Base-by-base conservation (phyloP, 2,888 invertebrate genomes). In the Chaetogeoica ovagalla region DNA sequence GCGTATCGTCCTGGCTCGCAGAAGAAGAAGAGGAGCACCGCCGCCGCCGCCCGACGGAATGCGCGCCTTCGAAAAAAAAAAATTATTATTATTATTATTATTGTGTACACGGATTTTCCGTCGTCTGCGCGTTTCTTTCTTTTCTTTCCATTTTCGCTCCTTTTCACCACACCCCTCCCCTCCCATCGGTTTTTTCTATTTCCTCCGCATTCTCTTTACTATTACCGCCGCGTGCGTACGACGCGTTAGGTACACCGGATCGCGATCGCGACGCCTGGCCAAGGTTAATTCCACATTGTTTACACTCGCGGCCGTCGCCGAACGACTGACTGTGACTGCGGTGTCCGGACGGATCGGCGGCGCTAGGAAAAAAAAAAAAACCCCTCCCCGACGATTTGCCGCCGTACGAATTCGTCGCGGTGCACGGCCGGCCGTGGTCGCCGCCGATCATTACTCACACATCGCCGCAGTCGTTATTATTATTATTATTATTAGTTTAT, bases 221-320 rank as follows among this genome's bases (percentile, higher is more conserved):
- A n/a, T n/a, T n/a, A n/a, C 30, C 30, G 30, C 30, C 2, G 30
- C 7, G 43, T 43, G 4, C 7, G 8, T 9, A 43, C 7, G 43
- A 9, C n/a, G 65, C 21, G 6, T 55, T 74, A 1, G 4, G 30
- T 30, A 4, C 30, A 30, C 30, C 55, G 65, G 62, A 30, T 72
- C 37, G 75, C 75, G 70, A 70, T 21, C 70, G 63, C 62, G 77
- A 79, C 77, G 77, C 77, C 77, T 70, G 77, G 69, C 77, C 77
- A 79, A 79, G 77, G 77, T 79, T 79, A 79, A 79, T 79, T 79
- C 77, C 70, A 55, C 77, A 71, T 79, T 79, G 77, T 79, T 79
- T 79, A 79, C 77, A 62, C 43, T 21, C n/a, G 8, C 19, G 17
- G 6, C 19, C 30, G 7, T 19, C 19, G 7, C 30, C 6, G 48